Percentiles rank a stretch among this genome's conserved stretches.
phyloP scores from a whole-genome alignment of 2,888 invertebrate genomes.

The Yponomeuta plumbellus region DNA sequence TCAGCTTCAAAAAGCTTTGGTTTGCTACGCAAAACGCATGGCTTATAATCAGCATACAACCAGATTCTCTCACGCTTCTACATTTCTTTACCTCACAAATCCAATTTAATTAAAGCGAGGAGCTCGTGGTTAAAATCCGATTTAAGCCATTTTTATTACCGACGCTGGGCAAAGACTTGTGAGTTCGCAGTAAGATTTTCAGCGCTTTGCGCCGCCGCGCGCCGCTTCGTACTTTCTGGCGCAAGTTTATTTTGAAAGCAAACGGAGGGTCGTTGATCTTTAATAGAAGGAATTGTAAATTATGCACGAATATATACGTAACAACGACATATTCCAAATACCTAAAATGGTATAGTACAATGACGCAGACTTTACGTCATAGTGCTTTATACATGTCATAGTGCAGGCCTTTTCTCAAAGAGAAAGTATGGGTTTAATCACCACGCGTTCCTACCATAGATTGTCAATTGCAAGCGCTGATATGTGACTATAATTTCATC shows the following conservation, averaged over 20 bases:
- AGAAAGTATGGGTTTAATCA: no score
- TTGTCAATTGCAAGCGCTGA: no score
- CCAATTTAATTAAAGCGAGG: conserved; percentile 76
- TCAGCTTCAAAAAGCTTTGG: conserved; percentile 39
- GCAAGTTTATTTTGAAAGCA: background rate
- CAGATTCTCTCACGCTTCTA: conserved; percentile 36
- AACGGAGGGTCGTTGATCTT: background rate
- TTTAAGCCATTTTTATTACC: conserved; percentile 77
- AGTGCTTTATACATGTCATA: no score
- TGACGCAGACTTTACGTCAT: no score
- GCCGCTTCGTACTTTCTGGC: background rate
- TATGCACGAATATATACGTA: background rate
- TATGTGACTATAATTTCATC: no score
- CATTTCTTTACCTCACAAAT: conserved; percentile 74
- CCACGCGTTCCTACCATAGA: no score
- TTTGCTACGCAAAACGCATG: conserved; percentile 40
- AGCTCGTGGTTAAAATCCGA: conserved; percentile 76
- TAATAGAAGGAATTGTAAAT: background rate
- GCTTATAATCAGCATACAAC: conserved; percentile 59
- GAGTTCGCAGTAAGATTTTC: conserved; percentile 68
- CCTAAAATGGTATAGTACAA: background rate
- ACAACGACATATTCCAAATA: background rate
- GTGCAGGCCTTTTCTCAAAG: no score
- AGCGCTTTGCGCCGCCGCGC: conserved; percentile 36
- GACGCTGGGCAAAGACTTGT: conserved; percentile 71